phyloP scores from a whole-genome alignment of 2,888 invertebrate genomes.

The Thereva nobilitata region DNA sequence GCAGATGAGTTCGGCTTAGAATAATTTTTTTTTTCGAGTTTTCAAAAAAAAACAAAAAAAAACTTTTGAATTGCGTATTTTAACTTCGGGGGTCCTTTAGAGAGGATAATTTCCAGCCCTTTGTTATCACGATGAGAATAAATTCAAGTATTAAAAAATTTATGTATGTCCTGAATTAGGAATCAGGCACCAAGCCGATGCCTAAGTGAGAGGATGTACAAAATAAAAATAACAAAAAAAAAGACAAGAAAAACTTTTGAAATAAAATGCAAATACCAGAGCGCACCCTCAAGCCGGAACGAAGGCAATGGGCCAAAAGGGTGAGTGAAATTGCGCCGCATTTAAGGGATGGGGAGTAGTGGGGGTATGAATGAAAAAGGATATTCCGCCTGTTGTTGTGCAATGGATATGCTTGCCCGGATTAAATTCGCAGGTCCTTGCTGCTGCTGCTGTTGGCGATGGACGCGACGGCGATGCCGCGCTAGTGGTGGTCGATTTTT shows the following conservation, averaged over 20 bases:
- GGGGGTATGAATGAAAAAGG: neutral
- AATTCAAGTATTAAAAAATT: constrained; percentile 5
- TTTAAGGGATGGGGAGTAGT: neutral
- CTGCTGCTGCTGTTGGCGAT: no score
- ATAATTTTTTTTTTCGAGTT: no score
- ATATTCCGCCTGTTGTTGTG: neutral
- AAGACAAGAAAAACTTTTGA: constrained; percentile 9
- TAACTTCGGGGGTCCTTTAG: no score
- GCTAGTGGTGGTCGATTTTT: neutral
- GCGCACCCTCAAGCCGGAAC: constrained; percentile 13
- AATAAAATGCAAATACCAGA: constrained; percentile 25
- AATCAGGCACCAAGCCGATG: neutral
- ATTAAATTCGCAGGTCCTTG: constrained; percentile 14
- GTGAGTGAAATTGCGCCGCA: neutral
- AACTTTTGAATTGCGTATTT: no score
- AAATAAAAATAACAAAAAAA: constrained; percentile 6
- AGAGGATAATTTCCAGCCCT: neutral
- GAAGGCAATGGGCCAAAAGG: neutral
- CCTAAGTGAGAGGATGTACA: neutral
- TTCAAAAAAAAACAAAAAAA: no score
- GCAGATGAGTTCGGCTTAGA: no score
- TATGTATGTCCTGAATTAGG: constrained; percentile 6
- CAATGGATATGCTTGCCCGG: constrained; percentile 16
- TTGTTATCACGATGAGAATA: neutral
- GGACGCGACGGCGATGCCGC: no score